phyloP scores from a whole-genome alignment of 2,888 invertebrate genomes.

The Sminthurinus aureus region DNA sequence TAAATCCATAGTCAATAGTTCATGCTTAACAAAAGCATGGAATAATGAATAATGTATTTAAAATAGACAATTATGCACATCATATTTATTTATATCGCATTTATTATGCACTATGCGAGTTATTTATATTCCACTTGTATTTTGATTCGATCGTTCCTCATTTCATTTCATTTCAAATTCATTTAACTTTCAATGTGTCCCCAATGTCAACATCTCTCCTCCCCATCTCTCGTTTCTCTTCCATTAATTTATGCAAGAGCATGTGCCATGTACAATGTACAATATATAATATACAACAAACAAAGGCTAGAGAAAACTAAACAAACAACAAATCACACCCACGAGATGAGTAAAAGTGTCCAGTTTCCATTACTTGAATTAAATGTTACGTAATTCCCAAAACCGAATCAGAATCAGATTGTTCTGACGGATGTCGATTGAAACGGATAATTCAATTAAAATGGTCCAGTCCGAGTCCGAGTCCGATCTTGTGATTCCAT shows the following conservation, averaged over 20 bases:
- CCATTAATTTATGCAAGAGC: background rate
- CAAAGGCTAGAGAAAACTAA: background rate
- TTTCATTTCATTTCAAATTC: background rate
- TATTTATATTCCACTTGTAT: too few species aligned
- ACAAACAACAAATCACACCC: constrained; percentile 32
- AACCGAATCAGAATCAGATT: background rate
- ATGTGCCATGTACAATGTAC: background rate
- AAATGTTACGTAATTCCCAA: constrained; percentile 30
- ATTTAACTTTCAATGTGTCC: background rate
- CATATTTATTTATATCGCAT: too few species aligned
- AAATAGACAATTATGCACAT: too few species aligned
- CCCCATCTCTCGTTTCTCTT: background rate
- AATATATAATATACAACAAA: too few species aligned
- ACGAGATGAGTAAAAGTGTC: constrained; percentile 20
- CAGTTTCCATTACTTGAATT: constrained; percentile 40
- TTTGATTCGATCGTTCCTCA: background rate
- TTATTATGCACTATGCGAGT: too few species aligned
- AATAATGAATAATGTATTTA: too few species aligned
- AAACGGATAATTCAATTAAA: background rate
- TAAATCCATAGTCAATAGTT: too few species aligned
- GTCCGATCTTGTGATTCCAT: too few species aligned
- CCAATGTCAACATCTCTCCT: background rate
- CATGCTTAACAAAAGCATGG: too few species aligned
- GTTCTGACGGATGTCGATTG: background rate
- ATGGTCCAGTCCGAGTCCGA: background rate